Evolutionary conservation across 2,113 vertebrate species (phyloP).

Genomic region (Vanacampus margaritifer): DNA sequence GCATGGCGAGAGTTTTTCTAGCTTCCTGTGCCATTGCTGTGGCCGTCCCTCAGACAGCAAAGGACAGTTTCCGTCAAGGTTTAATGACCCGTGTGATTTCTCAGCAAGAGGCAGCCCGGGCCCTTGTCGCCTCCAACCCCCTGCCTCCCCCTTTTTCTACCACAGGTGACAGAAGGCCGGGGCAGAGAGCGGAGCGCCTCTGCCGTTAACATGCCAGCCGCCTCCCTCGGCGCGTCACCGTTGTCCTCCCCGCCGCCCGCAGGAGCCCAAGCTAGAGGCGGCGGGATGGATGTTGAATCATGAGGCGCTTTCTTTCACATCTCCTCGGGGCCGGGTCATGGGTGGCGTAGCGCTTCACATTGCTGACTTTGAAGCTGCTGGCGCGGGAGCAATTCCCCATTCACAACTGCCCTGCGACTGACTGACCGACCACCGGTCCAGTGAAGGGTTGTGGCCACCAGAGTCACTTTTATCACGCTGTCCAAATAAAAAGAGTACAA

Average conservation of each 20-base stretch:
- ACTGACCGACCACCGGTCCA: not conserved
- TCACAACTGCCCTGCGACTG: not conserved
- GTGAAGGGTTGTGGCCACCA: too few relatives aligned
- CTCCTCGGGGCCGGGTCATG: not conserved
- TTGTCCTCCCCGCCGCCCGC: conserved; percentile 16
- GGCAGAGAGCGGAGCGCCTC: conserved; percentile 34
- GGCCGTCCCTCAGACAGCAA: conserved; percentile 63
- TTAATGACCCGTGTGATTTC: conserved; percentile 73
- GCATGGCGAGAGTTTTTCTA: conserved; percentile 11
- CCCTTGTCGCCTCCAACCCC: conserved; percentile 44
- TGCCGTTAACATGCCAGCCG: conserved; percentile 44
- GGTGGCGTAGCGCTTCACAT: not conserved
- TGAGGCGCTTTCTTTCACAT: not conserved
- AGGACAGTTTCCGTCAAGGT: conserved; percentile 70
- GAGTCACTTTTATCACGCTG: too few relatives aligned
- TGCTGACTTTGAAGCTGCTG: not conserved
- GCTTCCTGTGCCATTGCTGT: conserved; percentile 34
- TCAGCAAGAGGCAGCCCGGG: conserved; percentile 40
- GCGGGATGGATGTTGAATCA: conserved; percentile 12
- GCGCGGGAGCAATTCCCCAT: not conserved
- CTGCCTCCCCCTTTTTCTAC: conserved; percentile 22
- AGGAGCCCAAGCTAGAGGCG: conserved; percentile 27
- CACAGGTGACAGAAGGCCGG: conserved; percentile 53
- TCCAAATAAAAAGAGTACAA: too few relatives aligned
- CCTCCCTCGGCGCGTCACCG: conserved; percentile 27